Evolutionary conservation across 1,140 invertebrate species (phyloP), one percentile per base, ranked within the genome.

Genomic region (Diploscapter pachys): DNA sequence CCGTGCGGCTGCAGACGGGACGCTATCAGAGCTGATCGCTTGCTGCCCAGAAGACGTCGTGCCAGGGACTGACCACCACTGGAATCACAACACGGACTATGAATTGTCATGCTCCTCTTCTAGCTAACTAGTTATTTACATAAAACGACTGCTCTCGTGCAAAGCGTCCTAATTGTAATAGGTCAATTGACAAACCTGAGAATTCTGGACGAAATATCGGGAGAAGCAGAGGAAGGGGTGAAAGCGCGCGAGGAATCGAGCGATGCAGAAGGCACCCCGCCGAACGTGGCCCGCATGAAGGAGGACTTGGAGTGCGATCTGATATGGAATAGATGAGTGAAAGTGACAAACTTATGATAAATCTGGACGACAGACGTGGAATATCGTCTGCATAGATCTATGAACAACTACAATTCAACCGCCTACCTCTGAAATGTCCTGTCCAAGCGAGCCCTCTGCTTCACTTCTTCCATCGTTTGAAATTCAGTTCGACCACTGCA

Each of bases 391-490:
- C 31, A 31, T 31, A 31, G 31, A 31, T 31, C 31, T 31, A 31
- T 31, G 31, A 31, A 31, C 31, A 31, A 31, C 31, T 31, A 31
- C 31, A 31, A 31, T 31, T 31, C 31, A 31, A 31, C 31, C 31
- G 31, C 78, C 72, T 84, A 90, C 89, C 90, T 90, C 53, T 93
- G 90, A 87, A 96, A 96, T 63, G 91, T 91, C 80, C 93, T 89
- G 84, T 95, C 92, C 5, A 92, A 89, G 80, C 92, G 90, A 1
- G 91, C 90, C 75, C 88, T 83, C 81, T 91, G 91, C 11, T 92
- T 88, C 75, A 87, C 92, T 80, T 97, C 94, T 86, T 95, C 92
- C 50, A 96, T 89, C 0, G 94, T 94, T 88, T 97, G 94, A 79
- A 92, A 93, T 86, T 97, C 94, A 0, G 95, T 98, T 77, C 93